Base-by-base conservation (phyloP, 1,140 invertebrate species). In the Heliconius hermathena region DNA sequence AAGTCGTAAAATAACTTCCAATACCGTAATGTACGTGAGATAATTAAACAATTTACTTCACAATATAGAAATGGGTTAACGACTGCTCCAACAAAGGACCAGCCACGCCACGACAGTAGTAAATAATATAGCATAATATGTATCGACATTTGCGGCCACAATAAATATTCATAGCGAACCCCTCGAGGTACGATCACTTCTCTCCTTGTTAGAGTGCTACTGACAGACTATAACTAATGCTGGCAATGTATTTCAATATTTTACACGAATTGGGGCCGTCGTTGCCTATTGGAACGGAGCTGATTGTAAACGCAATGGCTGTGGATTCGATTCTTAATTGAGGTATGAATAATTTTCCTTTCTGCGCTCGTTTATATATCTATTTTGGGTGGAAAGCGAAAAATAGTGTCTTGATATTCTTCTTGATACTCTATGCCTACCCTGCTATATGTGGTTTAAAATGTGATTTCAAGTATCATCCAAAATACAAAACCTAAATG, bases 151-250 rank as follows among this genome's bases (percentile, higher is more conserved):
- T 76, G 46, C 38, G 41, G 66, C 74, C 22, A 20, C 57, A 41
- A 46, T 26, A 38, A 57, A 52, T 75, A 29, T 60, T 70, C 60
- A 36, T 76, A 57, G 38, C 38, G 49, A 70, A 76, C 60, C 60
- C 74, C 74, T 76, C n/a, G 74, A 60, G 57, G 22, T 46, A 46
- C 22, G 73, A 29, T 71, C 46, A 70, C 22, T 66, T 66, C 74
- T 33, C 60, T n/a, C 60, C 74, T 76, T 70, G 74, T 76, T 76
- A 71, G 57, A 76, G 70, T 29, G 38, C 54, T 70, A 75, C 74
- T 20, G 74, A 41, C 60, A 66, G 60, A 29, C 60, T 66, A 16
- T 66, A 66, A 66, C 11, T 66, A 66, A 66, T 66, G 26, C 22
- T 66, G n/a, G 22, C 11, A 66, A 66, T 66, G n/a, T 26, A 66